These are phyloP conservation scores for Chymomyza amoena DNA, from an alignment of 2,888 invertebrate genomes.

Conservation along the genomic window DNA sequence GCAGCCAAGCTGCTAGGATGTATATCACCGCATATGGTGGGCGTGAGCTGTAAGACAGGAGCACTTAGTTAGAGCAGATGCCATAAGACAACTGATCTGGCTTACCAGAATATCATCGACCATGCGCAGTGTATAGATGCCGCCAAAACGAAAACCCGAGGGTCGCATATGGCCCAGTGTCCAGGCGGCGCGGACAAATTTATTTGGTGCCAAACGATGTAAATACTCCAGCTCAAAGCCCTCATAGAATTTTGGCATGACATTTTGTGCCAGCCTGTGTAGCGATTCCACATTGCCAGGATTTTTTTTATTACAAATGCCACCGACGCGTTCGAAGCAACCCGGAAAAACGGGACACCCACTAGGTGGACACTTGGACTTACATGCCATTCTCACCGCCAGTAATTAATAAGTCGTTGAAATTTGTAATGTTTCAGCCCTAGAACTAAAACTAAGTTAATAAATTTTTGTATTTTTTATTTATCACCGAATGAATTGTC, in stretches of 20 bases:
- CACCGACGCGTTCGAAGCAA: conserved; percentile 67
- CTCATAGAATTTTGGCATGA: conserved; percentile 77
- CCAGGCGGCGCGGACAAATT: conserved; percentile 71
- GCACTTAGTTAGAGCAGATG: background rate
- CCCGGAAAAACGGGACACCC: conserved; percentile 63
- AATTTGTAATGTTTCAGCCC: background rate
- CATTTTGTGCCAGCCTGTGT: conserved; percentile 74
- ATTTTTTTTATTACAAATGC: conserved; percentile 64
- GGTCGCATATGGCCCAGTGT: conserved; percentile 75
- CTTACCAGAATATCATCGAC: conserved; percentile 73
- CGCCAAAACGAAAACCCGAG: conserved; percentile 77
- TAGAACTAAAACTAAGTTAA: background rate
- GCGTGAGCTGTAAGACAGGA: conserved; percentile 67
- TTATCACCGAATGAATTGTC: background rate
- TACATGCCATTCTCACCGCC: conserved; percentile 44
- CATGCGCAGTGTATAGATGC: conserved; percentile 68
- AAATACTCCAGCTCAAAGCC: conserved; percentile 74
- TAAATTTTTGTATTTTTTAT: background rate
- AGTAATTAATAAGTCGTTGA: background rate
- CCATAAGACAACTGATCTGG: too few species aligned
- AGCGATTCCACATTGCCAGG: conserved; percentile 77
- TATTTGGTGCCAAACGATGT: conserved; percentile 73
- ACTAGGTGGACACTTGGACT: conserved; percentile 50
- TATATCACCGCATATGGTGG: conserved; percentile 76
- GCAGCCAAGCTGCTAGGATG: conserved; percentile 76